These are phyloP conservation scores for Drosophila eugracilis DNA, from an alignment of 1,140 invertebrate genomes.

Conservation along the genomic window DNA sequence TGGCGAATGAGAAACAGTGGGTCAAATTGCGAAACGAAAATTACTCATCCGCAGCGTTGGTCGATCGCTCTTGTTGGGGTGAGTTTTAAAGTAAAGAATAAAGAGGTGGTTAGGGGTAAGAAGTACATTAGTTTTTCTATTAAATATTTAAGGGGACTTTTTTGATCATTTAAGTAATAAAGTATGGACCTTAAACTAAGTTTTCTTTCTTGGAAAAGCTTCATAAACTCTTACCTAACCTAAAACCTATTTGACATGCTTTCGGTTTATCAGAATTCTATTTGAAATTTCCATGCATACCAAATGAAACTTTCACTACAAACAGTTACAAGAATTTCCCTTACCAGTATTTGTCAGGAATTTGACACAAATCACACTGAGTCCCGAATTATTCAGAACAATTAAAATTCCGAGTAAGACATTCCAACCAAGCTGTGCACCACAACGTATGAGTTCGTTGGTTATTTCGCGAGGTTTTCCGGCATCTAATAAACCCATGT, in stretches of 20 bases:
- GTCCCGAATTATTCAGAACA: not conserved
- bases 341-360: not conserved
- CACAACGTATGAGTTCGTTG: not conserved
- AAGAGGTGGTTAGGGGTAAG: no score
- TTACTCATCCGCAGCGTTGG: constrained; percentile 8
- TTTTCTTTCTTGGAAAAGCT: no score
- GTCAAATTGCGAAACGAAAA: not conserved
- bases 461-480: not conserved
- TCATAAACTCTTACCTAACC: no score
- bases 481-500: not conserved
- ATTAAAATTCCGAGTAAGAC: not conserved
- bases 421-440: not conserved
- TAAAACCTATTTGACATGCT: no score
- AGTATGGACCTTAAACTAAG: no score
- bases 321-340: not conserved
- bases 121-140: no score
- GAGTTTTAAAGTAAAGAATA: no score
- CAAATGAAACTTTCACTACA: not conserved
- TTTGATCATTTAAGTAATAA: no score
- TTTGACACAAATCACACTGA: not conserved
- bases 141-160: no score
- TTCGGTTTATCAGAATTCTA: no score
- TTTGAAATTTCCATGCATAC: not conserved
- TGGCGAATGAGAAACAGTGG: constrained; percentile 35
- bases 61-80: no score